These are phyloP conservation scores for Pseudachorutes palmiensis DNA, from an alignment of 1,140 invertebrate species.

Conservation along the genomic window DNA sequence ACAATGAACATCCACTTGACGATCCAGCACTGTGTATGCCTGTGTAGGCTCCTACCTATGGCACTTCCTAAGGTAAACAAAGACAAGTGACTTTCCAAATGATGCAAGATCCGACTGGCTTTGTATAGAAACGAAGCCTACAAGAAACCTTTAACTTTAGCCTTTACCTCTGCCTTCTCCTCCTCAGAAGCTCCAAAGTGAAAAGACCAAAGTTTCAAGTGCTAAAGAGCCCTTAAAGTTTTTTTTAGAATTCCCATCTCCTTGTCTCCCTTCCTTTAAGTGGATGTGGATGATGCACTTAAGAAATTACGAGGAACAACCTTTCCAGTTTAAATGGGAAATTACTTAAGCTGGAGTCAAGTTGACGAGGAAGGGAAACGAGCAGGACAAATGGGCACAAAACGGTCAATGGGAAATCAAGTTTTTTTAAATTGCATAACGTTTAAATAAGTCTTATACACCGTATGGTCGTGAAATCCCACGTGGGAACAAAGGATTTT, in stretches of 20 bases:
- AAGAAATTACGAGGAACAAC: neutral
- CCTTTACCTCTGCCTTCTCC: neutral
- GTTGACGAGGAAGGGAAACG: neutral
- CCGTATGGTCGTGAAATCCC: neutral
- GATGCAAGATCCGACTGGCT: no score
- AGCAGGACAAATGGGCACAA: neutral
- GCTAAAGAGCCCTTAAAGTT: no score
- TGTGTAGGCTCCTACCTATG: neutral
- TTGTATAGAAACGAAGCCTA: no score
- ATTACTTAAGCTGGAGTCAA: no score
- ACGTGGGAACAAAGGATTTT: neutral
- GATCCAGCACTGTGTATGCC: neutral
- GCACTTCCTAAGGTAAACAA: neutral
- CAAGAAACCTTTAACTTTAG: neutral
- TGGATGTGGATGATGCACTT: neutral
- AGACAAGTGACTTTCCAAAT: no score
- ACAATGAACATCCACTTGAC: neutral
- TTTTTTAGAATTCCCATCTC: no score
- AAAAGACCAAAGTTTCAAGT: neutral
- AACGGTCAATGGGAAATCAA: neutral
- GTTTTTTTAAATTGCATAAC: no score
- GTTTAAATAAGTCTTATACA: neutral
- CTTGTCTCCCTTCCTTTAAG: neutral
- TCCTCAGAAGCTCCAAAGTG: neutral
- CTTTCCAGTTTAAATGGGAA: no score